Conservation (phyloP, 2,888 invertebrate genomes). For the Dioctria linearis region DNA sequence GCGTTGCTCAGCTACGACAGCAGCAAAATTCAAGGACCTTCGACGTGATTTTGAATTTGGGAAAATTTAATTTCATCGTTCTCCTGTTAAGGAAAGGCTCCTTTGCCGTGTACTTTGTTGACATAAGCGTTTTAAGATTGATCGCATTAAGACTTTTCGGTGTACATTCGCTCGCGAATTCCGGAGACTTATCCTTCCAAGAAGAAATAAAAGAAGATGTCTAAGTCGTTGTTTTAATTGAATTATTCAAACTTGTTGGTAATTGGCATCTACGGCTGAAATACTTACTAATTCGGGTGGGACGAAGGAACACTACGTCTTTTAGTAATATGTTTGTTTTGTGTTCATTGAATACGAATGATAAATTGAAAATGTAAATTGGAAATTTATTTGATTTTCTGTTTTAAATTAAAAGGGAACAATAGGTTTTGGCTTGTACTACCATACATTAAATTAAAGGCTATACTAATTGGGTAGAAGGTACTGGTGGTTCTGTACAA, state of each 20-base stretch:
- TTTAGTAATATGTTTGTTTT: too few species aligned
- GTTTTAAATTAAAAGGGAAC: too few species aligned
- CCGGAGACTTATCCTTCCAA: not conserved
- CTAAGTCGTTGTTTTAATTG: constrained; percentile 29
- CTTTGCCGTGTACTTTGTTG: constrained; percentile 19
- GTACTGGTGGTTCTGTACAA: too few species aligned
- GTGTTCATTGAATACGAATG: too few species aligned
- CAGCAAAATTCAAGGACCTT: not conserved
- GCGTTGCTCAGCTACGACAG: not conserved
- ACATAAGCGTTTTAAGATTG: constrained; percentile 26
- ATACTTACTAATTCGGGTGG: too few species aligned
- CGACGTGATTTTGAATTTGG: constrained; percentile 9
- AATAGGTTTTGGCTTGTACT: too few species aligned
- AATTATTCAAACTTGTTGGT: constrained; percentile 8
- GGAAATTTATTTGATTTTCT: too few species aligned
- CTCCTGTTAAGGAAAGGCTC: constrained; percentile 1
- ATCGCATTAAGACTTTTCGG: constrained; percentile 19
- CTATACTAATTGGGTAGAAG: too few species aligned
- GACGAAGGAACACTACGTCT: too few species aligned
- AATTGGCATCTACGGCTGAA: constrained; percentile 3
- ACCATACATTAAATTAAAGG: too few species aligned
- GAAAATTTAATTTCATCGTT: constrained; percentile 15
- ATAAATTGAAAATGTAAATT: too few species aligned
- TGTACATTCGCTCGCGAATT: not conserved
- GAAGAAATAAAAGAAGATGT: not conserved